Evolutionary conservation across 2,113 vertebrate species (phyloP).

Genomic region (Cygnus atratus): DNA sequence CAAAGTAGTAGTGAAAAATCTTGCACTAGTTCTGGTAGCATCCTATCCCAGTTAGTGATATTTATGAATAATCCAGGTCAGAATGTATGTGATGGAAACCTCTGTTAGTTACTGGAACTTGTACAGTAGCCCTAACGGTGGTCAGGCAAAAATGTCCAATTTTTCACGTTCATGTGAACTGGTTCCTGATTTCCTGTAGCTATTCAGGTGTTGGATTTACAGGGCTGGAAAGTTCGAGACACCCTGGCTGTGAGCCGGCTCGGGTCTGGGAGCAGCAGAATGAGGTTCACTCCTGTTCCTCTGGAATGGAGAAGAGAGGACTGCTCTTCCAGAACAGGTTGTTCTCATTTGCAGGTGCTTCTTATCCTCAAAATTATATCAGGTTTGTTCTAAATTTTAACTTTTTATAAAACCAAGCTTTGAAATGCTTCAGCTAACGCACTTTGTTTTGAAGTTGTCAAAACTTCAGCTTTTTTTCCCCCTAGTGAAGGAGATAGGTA

Average conservation of each 20-base stretch:
- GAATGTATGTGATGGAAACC: not conserved
- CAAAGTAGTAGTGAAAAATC: not conserved
- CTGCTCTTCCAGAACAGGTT: rapidly evolving
- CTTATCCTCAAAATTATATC: not conserved
- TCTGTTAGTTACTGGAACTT: not conserved
- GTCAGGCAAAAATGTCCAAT: not conserved
- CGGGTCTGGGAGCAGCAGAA: not conserved
- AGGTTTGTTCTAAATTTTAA: not conserved
- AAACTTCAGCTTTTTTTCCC: not conserved
- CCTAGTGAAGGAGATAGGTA: not conserved
- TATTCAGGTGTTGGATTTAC: not conserved
- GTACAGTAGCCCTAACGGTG: not conserved
- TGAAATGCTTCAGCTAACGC: not conserved
- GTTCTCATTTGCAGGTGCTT: not conserved
- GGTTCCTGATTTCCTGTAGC: not conserved
- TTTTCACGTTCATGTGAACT: constrained; percentile 1
- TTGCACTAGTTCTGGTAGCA: not conserved
- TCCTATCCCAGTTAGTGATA: not conserved
- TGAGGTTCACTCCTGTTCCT: not conserved
- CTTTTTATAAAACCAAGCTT: not conserved
- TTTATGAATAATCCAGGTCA: not conserved
- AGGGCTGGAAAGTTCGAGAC: not conserved
- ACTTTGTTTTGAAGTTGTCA: not conserved
- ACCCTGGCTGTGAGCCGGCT: not conserved
- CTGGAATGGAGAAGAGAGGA: not conserved